Conservation (phyloP, 2,113 vertebrate species). For the Thunnus maccoyii region DNA sequence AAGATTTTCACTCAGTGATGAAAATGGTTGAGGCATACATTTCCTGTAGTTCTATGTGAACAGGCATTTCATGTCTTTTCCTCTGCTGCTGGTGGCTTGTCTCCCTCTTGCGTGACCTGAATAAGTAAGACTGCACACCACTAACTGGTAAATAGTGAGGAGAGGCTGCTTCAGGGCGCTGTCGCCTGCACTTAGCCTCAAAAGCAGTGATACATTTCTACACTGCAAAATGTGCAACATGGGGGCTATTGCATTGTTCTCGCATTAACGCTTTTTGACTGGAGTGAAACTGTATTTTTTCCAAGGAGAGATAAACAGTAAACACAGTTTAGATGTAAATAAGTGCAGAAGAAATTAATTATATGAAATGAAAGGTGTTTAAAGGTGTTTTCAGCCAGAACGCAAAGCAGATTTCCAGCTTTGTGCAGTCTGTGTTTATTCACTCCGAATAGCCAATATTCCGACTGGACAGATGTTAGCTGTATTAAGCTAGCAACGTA, state of each 20-base stretch:
- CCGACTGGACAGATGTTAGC: no score
- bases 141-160: slow-evolving; percentile 31
- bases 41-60: slow-evolving; percentile 33
- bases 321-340: no score
- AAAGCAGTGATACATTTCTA: slow-evolving; percentile 45
- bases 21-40: slow-evolving; percentile 22
- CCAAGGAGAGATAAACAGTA: not conserved
- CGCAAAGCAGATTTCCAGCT: no score
- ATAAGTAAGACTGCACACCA: slow-evolving; percentile 44
- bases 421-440: no score
- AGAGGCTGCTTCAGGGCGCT: slow-evolving; percentile 57
- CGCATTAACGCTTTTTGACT: not conserved
- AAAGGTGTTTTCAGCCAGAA: no score
- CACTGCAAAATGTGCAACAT: slow-evolving; percentile 25
- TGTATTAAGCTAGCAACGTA: no score
- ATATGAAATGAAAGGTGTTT: no score
- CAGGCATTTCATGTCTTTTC: slow-evolving; percentile 21
- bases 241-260: slow-evolving; percentile 2
- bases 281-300: not conserved
- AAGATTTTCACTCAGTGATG: not conserved
- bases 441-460: no score
- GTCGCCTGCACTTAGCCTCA: slow-evolving; percentile 73
- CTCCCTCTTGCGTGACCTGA: slow-evolving; percentile 59
- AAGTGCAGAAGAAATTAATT: no score
- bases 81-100: slow-evolving; percentile 32